These are phyloP conservation scores for Paramisgurnus dabryanus DNA, from an alignment of 2,113 vertebrate genomes.

Conservation along the genomic window DNA sequence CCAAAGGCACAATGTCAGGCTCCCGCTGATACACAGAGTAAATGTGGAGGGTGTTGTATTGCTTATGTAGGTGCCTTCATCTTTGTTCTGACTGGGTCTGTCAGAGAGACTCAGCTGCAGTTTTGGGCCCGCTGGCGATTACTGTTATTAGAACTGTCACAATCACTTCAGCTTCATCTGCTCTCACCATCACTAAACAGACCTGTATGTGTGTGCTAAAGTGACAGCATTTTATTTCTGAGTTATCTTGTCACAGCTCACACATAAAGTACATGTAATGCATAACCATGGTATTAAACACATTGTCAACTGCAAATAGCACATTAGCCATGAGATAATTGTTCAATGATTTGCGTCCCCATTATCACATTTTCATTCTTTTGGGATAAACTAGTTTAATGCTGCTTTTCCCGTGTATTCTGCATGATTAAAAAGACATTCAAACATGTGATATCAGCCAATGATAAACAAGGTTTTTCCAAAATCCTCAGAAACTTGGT, in stretches of 20 bases:
- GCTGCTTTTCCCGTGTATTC: background rate
- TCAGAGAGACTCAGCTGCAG: slow-evolving; percentile 47
- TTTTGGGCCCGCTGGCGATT: slow-evolving; percentile 34
- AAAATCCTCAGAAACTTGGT: background rate
- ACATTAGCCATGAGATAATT: slow-evolving; percentile 4
- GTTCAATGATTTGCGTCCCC: slow-evolving; percentile 12
- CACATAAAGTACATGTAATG: slow-evolving; percentile 15
- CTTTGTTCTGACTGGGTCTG: slow-evolving; percentile 49
- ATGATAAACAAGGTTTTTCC: too few relatives aligned
- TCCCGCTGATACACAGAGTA: background rate
- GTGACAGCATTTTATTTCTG: slow-evolving; percentile 12
- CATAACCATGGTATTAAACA: background rate
- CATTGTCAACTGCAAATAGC: background rate
- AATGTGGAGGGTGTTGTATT: slow-evolving; percentile 1
- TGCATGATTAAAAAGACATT: background rate
- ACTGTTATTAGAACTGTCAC: slow-evolving; percentile 51
- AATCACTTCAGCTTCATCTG: slow-evolving; percentile 37
- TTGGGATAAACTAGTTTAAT: background rate
- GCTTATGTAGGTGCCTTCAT: slow-evolving; percentile 33
- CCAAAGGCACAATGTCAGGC: background rate
- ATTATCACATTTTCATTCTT: background rate
- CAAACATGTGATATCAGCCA: background rate
- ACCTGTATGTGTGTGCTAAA: background rate
- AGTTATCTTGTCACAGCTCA: background rate
- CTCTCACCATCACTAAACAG: slow-evolving; percentile 29